Conservation (phyloP, 2,888 invertebrate genomes). For the Sarcophaga rosellei region DNA sequence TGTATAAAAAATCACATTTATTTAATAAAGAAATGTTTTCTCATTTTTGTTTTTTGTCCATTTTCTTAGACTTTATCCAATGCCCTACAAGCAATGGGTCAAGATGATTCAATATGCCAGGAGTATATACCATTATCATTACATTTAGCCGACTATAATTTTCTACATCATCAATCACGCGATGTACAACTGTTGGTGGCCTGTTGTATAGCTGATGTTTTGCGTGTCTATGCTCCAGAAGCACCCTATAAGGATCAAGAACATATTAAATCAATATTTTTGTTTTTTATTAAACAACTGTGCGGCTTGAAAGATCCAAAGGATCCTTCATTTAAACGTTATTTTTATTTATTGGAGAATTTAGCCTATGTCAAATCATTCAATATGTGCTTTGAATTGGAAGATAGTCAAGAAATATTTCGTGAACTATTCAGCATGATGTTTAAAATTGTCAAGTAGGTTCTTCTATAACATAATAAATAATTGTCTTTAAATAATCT, state of each 20-base stretch:
- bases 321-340: slow-evolving; percentile 98
- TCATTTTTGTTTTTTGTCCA: background rate
- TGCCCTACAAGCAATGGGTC: slow-evolving; percentile 97
- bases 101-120: slow-evolving; percentile 96
- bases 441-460: slow-evolving; percentile 98
- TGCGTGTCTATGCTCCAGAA: slow-evolving; percentile 98
- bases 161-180: slow-evolving; percentile 92
- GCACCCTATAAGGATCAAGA: slow-evolving; percentile 98
- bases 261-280: slow-evolving; percentile 94
- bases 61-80: slow-evolving; percentile 90
- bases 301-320: slow-evolving; percentile 97
- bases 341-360: slow-evolving; percentile 98
- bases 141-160: slow-evolving; percentile 96
- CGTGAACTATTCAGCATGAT: slow-evolving; percentile 95
- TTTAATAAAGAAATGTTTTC: background rate
- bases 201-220: slow-evolving; percentile 98
- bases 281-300: slow-evolving; percentile 96
- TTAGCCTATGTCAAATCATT: slow-evolving; percentile 98
- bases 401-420: slow-evolving; percentile 98
- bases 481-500: background rate
- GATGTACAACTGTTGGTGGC: slow-evolving; percentile 97
- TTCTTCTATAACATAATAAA: slow-evolving; percentile 70
- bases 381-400: slow-evolving; percentile 99
- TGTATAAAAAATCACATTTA: background rate
- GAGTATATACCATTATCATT: slow-evolving; percentile 95